phyloP scores from a whole-genome alignment of 1,140 invertebrate species.

The Neodiprion virginianus region DNA sequence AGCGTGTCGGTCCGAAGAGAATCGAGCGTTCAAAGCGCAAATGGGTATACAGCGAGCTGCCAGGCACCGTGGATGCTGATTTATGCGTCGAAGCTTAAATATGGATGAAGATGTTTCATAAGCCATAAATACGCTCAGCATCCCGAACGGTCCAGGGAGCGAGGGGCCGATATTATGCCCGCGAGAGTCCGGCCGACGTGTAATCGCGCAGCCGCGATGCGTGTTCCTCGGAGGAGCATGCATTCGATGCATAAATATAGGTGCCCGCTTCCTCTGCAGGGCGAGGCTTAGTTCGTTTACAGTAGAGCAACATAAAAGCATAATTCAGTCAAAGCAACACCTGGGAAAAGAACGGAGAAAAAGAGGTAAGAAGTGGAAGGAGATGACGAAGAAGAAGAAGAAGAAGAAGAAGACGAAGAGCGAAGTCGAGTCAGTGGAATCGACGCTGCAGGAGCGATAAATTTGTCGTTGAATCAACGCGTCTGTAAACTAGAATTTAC shows the following conservation, averaged over 20 bases:
- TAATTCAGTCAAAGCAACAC: constrained; percentile 36
- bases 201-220: constrained; percentile 18
- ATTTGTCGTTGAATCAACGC: constrained; percentile 26
- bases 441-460: constrained; percentile 12
- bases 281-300: background rate
- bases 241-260: constrained; percentile 18
- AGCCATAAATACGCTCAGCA: constrained; percentile 40
- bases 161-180: constrained; percentile 17
- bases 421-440: background rate
- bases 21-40: constrained; percentile 4
- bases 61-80: constrained; percentile 29
- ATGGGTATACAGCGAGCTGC: background rate
- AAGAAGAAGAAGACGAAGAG: background rate
- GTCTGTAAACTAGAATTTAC: constrained; percentile 36
- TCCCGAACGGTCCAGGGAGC: constrained; percentile 12
- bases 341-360: constrained; percentile 23
- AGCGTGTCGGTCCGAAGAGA: background rate
- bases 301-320: constrained; percentile 33
- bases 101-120: constrained; percentile 51
- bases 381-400: no score
- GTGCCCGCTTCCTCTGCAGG: background rate
- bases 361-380: no score
- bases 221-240: background rate
- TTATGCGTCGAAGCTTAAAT: constrained; percentile 47
- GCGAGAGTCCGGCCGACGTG: background rate